Percentiles rank a stretch among this genome's conserved stretches.
Conservation (phyloP, 2,888 invertebrate species). For the Amaurobius ferox region DNA sequence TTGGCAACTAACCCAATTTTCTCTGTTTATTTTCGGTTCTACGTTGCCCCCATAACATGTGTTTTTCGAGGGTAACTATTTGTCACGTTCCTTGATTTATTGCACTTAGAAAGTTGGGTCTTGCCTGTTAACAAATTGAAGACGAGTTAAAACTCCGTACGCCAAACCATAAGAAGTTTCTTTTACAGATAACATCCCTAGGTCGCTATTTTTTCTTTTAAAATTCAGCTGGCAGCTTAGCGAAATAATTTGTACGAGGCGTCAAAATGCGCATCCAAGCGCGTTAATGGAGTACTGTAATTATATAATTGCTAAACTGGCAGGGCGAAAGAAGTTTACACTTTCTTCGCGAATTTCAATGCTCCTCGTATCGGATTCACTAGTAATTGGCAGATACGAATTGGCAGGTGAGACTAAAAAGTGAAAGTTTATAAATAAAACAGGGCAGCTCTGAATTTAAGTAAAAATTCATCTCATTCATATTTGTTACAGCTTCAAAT, state of each 20-base stretch:
- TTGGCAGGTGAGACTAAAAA: no score
- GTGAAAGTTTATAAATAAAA: no score
- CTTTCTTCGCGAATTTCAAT: conserved; percentile 16
- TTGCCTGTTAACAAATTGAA: conserved; percentile 68
- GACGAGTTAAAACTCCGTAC: conserved; percentile 61
- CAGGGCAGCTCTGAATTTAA: no score
- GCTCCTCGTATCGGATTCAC: conserved; percentile 6
- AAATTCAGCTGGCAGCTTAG: conserved; percentile 2
- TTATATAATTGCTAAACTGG: conserved; percentile 53
- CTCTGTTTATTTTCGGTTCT: conserved; percentile 54
- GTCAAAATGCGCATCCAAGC: conserved; percentile 24
- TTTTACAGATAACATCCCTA: conserved; percentile 28
- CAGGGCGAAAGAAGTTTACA: conserved; percentile 27
- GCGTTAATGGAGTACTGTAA: conserved; percentile 47
- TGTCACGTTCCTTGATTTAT: conserved; percentile 65
- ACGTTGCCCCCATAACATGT: conserved; percentile 55
- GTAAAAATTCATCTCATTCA: no score
- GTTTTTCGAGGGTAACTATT: conserved; percentile 63
- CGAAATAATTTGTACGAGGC: conserved; percentile 24
- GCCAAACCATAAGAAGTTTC: conserved; percentile 53
- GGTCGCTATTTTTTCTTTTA: conserved; percentile 13
- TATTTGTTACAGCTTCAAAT: no score
- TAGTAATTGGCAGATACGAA: not conserved
- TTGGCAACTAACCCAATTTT: conserved; percentile 36
- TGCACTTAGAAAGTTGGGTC: conserved; percentile 39